These are phyloP conservation scores for Caenorhabditis zanzibari DNA, from an alignment of 2,888 invertebrate genomes.

Conservation along the genomic window DNA sequence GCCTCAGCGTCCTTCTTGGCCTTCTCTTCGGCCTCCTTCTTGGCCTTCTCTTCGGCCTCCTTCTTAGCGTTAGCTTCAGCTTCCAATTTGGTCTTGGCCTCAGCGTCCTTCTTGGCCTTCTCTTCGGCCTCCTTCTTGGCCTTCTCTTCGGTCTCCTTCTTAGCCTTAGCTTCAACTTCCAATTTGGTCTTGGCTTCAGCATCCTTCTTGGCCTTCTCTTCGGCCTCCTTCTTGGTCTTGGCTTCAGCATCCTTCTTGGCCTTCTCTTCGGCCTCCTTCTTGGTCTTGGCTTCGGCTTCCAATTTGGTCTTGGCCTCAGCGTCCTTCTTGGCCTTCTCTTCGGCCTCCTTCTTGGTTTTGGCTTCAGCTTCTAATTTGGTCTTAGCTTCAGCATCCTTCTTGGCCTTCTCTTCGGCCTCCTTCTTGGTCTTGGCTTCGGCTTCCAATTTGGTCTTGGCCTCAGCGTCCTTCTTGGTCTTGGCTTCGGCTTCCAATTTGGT, in stretches of 20 bases:
- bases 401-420: constrained; percentile 33
- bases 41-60: constrained; percentile 3
- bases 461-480: constrained; percentile 28
- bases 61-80: constrained; percentile 28
- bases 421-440: constrained; percentile 10
- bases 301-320: constrained; percentile 19
- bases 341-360: constrained; percentile 47
- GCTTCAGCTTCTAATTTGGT: constrained; percentile 37
- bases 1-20: constrained; percentile 15
- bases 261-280: not conserved
- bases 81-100: constrained; percentile 8
- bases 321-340: constrained; percentile 43
- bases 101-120: constrained; percentile 1
- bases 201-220: not conserved
- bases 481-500: constrained; percentile 40
- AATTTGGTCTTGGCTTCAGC: not conserved
- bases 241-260: not conserved
- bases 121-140: constrained; percentile 20
- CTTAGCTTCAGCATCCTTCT: constrained; percentile 43
- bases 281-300: not conserved
- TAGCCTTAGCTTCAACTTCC: constrained; percentile 28
- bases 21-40: constrained; percentile 4
- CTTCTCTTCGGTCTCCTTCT: constrained; percentile 40
- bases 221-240: not conserved
- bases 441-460: not conserved